phyloP scores from a whole-genome alignment of 2,797 vertebrate genomes.

The Galago senegalensis region DNA sequence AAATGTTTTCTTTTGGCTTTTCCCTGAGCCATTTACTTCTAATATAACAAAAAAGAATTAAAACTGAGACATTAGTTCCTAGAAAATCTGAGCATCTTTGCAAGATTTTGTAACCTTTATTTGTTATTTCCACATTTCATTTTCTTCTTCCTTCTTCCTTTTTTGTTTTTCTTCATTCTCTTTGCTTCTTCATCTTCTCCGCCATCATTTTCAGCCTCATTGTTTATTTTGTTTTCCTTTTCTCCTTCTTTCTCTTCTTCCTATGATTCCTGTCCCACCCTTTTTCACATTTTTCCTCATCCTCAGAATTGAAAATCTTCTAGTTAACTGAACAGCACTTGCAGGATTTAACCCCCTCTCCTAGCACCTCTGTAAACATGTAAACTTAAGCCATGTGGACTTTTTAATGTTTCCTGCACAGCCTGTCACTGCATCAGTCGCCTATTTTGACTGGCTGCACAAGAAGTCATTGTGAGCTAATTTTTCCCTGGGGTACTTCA shows the following conservation, averaged over 20 bases:
- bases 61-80: constrained; percentile 75
- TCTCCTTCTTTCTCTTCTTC: neutral
- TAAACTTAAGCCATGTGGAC: constrained; percentile 89
- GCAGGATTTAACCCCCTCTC: constrained; percentile 83
- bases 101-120: constrained; percentile 78
- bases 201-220: neutral
- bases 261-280: neutral
- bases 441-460: constrained; percentile 86
- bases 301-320: constrained; percentile 83
- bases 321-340: constrained; percentile 84
- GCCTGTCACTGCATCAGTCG: constrained; percentile 82
- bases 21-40: constrained; percentile 73
- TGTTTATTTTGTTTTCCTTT: neutral
- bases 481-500: constrained; percentile 88
- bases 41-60: constrained; percentile 76
- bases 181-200: neutral
- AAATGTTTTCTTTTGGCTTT: constrained; percentile 81
- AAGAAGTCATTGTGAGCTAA: constrained; percentile 89
- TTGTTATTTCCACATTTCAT: neutral
- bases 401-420: constrained; percentile 89
- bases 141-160: neutral
- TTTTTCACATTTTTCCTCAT: constrained; percentile 69
- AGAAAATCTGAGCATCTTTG: constrained; percentile 81
- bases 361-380: constrained; percentile 86
- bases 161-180: neutral